Conservation (phyloP, 1,140 invertebrate genomes). For the Neodiprion pinetum region DNA sequence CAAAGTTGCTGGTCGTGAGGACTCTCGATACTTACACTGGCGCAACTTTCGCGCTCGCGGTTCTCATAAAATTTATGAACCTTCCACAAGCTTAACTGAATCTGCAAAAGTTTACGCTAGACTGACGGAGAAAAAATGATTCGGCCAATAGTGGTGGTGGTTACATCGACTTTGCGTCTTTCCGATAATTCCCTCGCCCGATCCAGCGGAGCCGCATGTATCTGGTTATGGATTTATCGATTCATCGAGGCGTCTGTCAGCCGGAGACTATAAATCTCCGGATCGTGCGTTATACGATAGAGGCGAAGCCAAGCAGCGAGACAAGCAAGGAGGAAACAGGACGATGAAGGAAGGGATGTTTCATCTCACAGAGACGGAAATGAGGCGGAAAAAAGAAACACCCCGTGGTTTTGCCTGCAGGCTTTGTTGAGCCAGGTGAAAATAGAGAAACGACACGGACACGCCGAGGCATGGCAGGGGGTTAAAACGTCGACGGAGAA, state of each 20-base stretch:
- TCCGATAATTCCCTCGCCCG: background rate
- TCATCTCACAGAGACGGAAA: background rate
- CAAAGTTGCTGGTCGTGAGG: too few species aligned
- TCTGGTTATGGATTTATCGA: conserved; percentile 2
- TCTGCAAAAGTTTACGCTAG: too few species aligned
- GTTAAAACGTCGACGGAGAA: background rate
- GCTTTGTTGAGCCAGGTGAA: conserved; percentile 4
- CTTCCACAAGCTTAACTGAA: too few species aligned
- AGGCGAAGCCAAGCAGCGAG: background rate
- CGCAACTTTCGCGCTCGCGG: too few species aligned
- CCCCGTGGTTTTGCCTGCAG: background rate
- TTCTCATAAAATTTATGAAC: too few species aligned
- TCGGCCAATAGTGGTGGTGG: background rate
- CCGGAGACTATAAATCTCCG: background rate
- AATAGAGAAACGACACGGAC: background rate
- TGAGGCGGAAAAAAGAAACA: background rate
- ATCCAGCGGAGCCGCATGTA: background rate
- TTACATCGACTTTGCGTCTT: background rate
- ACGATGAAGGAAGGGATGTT: background rate
- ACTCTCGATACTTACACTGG: too few species aligned
- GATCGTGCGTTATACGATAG: background rate
- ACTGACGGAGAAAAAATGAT: background rate
- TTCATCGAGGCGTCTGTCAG: conserved; percentile 6
- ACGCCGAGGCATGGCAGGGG: background rate
- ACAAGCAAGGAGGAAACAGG: background rate